Evolutionary conservation across 2,888 invertebrate species (phyloP).

Genomic region (Achlya flavicornis): DNA sequence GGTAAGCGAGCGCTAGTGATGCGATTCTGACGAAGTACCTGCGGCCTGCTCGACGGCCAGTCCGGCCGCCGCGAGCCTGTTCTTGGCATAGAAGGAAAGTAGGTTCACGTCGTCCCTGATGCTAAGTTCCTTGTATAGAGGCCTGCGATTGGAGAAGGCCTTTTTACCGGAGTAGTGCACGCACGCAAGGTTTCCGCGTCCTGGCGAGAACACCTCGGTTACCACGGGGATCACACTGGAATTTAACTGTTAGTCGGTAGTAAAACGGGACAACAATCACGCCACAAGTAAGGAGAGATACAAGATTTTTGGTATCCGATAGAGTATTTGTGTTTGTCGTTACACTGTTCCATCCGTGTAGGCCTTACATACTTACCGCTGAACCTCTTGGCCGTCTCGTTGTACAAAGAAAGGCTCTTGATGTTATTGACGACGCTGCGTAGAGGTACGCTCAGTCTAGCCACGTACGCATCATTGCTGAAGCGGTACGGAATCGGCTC

Average conservation of each 20-base stretch:
- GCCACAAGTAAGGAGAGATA: conserved; percentile 29
- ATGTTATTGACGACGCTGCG: conserved; percentile 85
- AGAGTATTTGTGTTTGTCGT: conserved; percentile 33
- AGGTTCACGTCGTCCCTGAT: conserved; percentile 93
- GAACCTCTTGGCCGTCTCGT: conserved; percentile 87
- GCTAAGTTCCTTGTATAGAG: conserved; percentile 89
- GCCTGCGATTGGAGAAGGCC: conserved; percentile 89
- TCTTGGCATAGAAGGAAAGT: conserved; percentile 93
- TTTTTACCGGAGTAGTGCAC: conserved; percentile 92
- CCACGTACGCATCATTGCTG: conserved; percentile 88
- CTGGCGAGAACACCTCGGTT: conserved; percentile 84
- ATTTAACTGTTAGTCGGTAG: conserved; percentile 67
- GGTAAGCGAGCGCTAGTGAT: conserved; percentile 70
- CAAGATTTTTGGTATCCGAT: conserved; percentile 19
- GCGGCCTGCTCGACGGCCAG: conserved; percentile 77
- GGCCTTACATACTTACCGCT: conserved; percentile 81
- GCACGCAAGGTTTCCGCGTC: conserved; percentile 92
- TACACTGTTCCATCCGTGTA: conserved; percentile 28
- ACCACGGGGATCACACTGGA: conserved; percentile 70
- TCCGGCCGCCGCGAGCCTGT: conserved; percentile 87
- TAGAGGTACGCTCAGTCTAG: conserved; percentile 86
- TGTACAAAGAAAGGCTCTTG: conserved; percentile 86
- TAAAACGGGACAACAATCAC: conserved; percentile 39
- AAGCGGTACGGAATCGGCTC: conserved; percentile 85
- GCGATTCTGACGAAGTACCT: conserved; percentile 73